Evolutionary conservation across 2,888 invertebrate genomes (phyloP), one percentile per base, ranked within the genome.

Genomic region (Cheilosia variabilis): DNA sequence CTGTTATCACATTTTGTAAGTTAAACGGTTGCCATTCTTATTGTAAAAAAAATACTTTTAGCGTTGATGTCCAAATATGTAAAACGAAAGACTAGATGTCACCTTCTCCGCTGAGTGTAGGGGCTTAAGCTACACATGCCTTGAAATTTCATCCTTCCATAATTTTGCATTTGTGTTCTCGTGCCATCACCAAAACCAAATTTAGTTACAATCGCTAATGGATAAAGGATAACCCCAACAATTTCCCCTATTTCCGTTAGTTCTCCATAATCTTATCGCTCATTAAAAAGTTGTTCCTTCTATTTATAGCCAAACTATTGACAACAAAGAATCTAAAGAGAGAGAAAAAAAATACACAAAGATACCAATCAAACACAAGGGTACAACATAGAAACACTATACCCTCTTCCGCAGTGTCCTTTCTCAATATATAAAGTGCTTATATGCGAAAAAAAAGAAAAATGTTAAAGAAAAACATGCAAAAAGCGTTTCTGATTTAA

Each of bases 401-500:
- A 27, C 41, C 9, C 9, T 10, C 60, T 79, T 37, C 47, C 66
- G 19, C 17, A 75, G 69, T 63, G 71, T 75, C 34, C 57, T 81
- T 57, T 75, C 22, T 22, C 17, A 24, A 34, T 37, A 37, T 27
- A 55, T 31, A 47, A 73, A 65, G 57, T 52, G 43, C 37, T 62
- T 80, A 45, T 50, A 62, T 69, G 63, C 57, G 58, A 50, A 76
- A 57, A 68, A 37, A 47, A 17, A 9, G 6, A 9, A 31, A n/a
- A 24, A 9, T 31, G 0, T 9, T 53, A 79, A 65, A 41, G 27
- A 22, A 58, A 72, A 45, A 47, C 24, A 37, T 43, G 45, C 37
- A 24, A 47, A 63, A 24, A 24, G 31, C 53, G 60, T 24, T 58
- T 52, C 37, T 45, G 57, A 81, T 76, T 81, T 76, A 81, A 81